A percentile compares a stretch with the other conserved stretches of the same genome.
These are phyloP conservation scores for Atherinomorus stipes DNA, from an alignment of 2,113 vertebrate genomes.

Conservation along the genomic window DNA sequence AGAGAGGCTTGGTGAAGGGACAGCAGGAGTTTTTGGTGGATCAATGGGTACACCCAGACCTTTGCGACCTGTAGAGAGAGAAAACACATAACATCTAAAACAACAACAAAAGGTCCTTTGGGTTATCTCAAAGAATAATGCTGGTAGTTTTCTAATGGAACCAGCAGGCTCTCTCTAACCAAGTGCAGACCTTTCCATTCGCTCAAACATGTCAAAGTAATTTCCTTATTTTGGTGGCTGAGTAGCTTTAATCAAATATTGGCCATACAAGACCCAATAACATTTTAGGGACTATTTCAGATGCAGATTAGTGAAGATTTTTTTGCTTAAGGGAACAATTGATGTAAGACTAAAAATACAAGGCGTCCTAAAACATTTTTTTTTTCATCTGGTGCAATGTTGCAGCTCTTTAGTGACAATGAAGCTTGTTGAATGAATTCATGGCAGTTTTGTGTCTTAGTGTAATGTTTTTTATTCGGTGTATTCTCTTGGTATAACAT, in stretches of 20 bases:
- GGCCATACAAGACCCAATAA: not conserved
- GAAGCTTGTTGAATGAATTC: not conserved
- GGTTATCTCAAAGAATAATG: not conserved
- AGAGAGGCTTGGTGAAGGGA: conserved; percentile 78
- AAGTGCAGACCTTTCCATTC: too few species aligned
- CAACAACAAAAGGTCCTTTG: not conserved
- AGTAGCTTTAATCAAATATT: conserved; percentile 8
- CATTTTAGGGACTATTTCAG: not conserved
- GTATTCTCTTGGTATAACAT: too few species aligned
- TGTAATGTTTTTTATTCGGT: not conserved
- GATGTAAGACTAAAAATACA: not conserved
- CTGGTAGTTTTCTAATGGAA: not conserved
- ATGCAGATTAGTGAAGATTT: not conserved
- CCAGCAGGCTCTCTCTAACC: too few species aligned
- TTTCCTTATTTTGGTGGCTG: not conserved
- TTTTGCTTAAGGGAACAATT: too few species aligned
- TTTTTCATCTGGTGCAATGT: not conserved
- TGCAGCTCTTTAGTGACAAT: not conserved
- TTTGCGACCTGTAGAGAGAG: conserved; percentile 69
- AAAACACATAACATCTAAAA: not conserved
- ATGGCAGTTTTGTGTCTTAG: not conserved
- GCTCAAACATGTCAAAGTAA: conserved; percentile 5
- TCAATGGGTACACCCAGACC: conserved; percentile 62
- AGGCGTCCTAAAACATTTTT: accelerated
- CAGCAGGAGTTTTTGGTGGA: conserved; percentile 79